Base-by-base conservation (phyloP, 2,113 vertebrate genomes). In the Naja naja region DNA sequence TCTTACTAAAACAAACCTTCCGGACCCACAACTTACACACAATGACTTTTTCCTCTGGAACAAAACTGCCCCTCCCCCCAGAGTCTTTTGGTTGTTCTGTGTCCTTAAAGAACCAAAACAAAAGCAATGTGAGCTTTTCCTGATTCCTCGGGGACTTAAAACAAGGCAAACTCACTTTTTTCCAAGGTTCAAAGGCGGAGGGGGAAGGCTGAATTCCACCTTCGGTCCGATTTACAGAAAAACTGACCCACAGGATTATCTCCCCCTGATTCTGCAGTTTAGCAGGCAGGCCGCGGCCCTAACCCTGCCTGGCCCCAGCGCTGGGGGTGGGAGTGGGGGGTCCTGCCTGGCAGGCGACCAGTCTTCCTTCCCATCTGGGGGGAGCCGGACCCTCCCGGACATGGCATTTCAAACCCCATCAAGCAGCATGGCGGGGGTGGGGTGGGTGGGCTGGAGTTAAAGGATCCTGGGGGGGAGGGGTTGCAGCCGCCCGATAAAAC, bases 1-100 rank as follows among this genome's bases (percentile, higher is more conserved):
- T 20, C n/a, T 20, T 74, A 39, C n/a, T 20, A 74, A 34, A 5
- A 18, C 0, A 2, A 12, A 16, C 5, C 1, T 12, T 6, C 1
- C 0, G 0, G 30, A 18, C 12, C 5, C 5, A 18, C 14, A 20
- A 74, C 1, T 49, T 9, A 7, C 2, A 2, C 64, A 34, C 1
- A 0, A 34, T 1, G n/a, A 34, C 16, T 6, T 34, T 74, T 74
- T 74, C 69, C 69, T 39, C 69, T 39, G n/a, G 16, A 74, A 74
- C n/a, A 74, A 34, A 74, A 39, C 5, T 49, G 8, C 8, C 47
- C 47, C 47, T 5, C 3, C 5, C 64, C 5, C 6, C 54, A 2
- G 30, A 69, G 64, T 30, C 30, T n/a, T 69, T 30, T 16, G 1
- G 5, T 3, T 39, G 14, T 20, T 20, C 69, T 20, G 1, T 0